Conservation (phyloP, 2,797 vertebrate genomes). For the Cossypha dichroa region DNA sequence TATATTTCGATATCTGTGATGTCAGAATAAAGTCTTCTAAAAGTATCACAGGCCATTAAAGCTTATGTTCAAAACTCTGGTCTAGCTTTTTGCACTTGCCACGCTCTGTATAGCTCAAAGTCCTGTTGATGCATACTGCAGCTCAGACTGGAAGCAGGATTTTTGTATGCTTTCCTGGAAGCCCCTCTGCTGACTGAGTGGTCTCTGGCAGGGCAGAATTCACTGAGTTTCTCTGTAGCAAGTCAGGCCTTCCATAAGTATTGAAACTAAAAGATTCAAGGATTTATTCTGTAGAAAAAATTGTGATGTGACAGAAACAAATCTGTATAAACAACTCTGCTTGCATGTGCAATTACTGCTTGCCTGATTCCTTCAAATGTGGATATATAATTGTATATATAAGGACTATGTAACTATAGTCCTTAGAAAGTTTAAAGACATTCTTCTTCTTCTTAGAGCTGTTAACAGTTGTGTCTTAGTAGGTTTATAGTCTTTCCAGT, state of each 20-base stretch:
- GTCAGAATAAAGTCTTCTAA: neutral
- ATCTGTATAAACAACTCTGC: neutral
- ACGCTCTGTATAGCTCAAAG: neutral
- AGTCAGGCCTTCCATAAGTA: neutral
- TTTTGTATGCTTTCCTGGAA: neutral
- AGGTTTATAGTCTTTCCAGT: neutral
- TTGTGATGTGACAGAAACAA: neutral
- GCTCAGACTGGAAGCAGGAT: neutral
- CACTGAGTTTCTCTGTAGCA: neutral
- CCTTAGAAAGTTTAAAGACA: neutral
- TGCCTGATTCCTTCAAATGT: neutral
- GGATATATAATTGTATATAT: neutral
- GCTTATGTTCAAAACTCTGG: neutral
- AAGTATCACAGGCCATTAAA: neutral
- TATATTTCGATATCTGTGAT: neutral
- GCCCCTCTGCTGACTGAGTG: neutral
- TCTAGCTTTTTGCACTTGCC: neutral
- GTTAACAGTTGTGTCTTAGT: neutral
- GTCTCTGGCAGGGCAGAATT: neutral
- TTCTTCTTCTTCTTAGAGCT: neutral
- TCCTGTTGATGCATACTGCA: neutral
- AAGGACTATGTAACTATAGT: neutral
- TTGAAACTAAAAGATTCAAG: neutral
- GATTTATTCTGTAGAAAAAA: neutral
- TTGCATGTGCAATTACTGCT: neutral